Evolutionary conservation across 1,140 invertebrate species (phyloP).

Genomic region (Harlomillsia oculata): DNA sequence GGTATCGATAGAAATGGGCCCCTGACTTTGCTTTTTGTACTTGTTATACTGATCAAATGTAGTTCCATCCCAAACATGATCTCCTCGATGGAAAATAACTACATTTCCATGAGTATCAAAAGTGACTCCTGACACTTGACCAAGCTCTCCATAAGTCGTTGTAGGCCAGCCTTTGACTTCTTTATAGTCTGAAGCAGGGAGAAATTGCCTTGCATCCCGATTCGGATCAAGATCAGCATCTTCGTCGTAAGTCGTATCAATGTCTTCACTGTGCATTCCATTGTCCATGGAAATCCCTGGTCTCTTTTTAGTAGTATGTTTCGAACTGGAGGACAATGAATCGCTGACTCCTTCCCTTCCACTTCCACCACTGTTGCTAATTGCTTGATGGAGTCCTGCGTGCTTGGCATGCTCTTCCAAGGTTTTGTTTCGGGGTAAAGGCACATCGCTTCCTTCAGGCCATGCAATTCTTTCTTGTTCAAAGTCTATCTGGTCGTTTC

Average conservation of each 20-base stretch:
- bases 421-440: constrained; percentile 43
- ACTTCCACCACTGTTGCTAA: no score
- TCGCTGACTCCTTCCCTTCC: no score
- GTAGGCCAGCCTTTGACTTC: no score
- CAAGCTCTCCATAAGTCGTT: no score
- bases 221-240: not conserved
- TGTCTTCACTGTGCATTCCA: no score
- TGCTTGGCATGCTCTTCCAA: constrained; percentile 43
- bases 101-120: constrained; percentile 62
- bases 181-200: not conserved
- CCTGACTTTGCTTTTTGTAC: constrained; percentile 49
- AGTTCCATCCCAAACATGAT: constrained; percentile 56
- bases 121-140: constrained; percentile 70
- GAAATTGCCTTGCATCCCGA: no score
- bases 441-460: constrained; percentile 40
- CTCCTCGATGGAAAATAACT: constrained; percentile 72
- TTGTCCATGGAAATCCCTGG: constrained; percentile 1
- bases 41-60: constrained; percentile 56
- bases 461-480: not conserved
- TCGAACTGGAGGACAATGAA: no score
- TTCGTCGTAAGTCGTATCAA: no score
- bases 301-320: no score
- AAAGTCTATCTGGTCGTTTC: constrained; percentile 21
- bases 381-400: no score
- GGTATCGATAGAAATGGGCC: constrained; percentile 62